phyloP scores from a whole-genome alignment of 2,888 invertebrate species.

The Drosophila algonquin region DNA sequence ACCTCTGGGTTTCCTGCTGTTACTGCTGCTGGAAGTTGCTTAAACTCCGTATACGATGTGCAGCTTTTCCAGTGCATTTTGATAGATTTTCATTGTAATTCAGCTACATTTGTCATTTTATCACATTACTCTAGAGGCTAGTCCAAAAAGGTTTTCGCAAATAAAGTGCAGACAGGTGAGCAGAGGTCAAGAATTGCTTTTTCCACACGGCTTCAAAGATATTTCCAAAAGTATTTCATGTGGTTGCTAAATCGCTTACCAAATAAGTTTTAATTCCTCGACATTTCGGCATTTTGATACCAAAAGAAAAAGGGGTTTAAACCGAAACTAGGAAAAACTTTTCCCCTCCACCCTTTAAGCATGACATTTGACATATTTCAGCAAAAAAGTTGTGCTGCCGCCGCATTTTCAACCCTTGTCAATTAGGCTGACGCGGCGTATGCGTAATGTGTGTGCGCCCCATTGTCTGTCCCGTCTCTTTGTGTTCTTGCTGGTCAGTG shows the following conservation, averaged over 20 bases:
- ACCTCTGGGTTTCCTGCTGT: conserved; percentile 73
- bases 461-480: conserved; percentile 29
- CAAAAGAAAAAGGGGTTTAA: conserved; percentile 21
- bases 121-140: conserved; percentile 18
- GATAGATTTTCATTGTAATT: conserved; percentile 50
- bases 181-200: conserved; percentile 2
- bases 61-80: conserved; percentile 39
- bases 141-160: background rate
- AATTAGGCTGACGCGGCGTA: conserved; percentile 76
- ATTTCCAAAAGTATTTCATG: conserved; percentile 29
- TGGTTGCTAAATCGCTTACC: conserved; percentile 14
- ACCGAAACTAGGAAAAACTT: conserved; percentile 38
- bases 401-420: conserved; percentile 73
- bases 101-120: conserved; percentile 50
- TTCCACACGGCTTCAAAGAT: conserved; percentile 2
- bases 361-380: conserved; percentile 74
- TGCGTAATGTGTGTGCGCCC: conserved; percentile 57
- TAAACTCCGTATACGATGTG: conserved; percentile 54
- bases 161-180: conserved; percentile 16
- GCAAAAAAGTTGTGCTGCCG: conserved; percentile 57
- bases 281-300: conserved; percentile 49
- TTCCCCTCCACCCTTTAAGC: conserved; percentile 40
- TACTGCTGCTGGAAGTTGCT: conserved; percentile 38
- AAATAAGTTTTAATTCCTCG: conserved; percentile 52
- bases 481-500: conserved; percentile 37